Percentiles rank a stretch among this genome's conserved stretches.
Conservation (phyloP, 2,797 vertebrate species). For the Chelon auratus region DNA sequence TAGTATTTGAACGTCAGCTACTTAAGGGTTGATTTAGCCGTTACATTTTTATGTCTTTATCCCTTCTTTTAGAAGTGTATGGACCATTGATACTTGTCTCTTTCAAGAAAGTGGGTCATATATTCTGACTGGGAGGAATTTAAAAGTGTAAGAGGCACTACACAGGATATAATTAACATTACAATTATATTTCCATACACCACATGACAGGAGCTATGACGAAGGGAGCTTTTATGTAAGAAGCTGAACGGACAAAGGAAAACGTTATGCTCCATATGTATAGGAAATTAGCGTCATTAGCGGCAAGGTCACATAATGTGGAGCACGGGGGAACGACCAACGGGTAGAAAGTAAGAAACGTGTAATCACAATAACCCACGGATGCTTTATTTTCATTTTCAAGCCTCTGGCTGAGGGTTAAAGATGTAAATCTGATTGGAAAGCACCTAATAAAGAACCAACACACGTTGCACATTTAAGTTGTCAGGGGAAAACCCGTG, state of each 20-base stretch:
- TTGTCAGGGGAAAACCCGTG: not conserved
- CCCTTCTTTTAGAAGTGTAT: not conserved
- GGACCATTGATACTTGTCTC: not conserved
- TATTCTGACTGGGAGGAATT: not conserved
- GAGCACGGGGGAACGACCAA: not conserved
- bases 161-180: not conserved
- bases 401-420: not conserved
- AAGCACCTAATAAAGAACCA: slow-evolving; percentile 8
- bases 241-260: slow-evolving; percentile 11
- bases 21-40: no score
- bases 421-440: slow-evolving; percentile 6
- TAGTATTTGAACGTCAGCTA: no score
- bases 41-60: no score
- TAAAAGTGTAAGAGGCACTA: not conserved
- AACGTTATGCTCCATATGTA: not conserved
- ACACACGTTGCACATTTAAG: not conserved
- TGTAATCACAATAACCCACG: slow-evolving; percentile 10
- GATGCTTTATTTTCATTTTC: not conserved
- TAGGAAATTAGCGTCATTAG: slow-evolving; percentile 11
- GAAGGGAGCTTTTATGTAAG: not conserved
- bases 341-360: not conserved
- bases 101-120: not conserved
- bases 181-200: not conserved
- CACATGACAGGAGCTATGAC: slow-evolving; percentile 16
- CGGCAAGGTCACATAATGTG: not conserved